Evolutionary conservation across 1,140 invertebrate species (phyloP).

Genomic region (Sweltsa coloradensis): DNA sequence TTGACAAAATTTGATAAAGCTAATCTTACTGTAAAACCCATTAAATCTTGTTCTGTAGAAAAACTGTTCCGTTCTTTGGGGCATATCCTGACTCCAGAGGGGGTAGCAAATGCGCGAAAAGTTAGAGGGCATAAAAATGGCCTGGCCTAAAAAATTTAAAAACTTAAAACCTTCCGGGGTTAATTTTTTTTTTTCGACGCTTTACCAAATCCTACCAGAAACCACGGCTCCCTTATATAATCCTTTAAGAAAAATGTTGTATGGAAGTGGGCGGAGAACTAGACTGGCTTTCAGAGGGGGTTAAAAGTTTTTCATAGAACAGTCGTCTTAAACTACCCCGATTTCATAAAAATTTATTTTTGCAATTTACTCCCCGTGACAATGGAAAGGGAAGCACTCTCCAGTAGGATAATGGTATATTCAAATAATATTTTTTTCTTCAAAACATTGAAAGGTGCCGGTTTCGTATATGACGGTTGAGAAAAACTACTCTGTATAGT

Average conservation of each 20-base stretch:
- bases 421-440: conserved; percentile 16
- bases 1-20: conserved; percentile 23
- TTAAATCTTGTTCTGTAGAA: conserved; percentile 21
- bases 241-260: conserved; percentile 20
- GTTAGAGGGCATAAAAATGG: conserved; percentile 19
- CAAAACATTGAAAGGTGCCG: conserved; percentile 17
- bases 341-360: conserved; percentile 17
- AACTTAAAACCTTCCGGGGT: conserved; percentile 30
- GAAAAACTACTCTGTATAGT: conserved; percentile 28
- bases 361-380: conserved; percentile 10
- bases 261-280: conserved; percentile 7
- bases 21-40: conserved; percentile 31
- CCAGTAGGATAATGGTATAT: background rate
- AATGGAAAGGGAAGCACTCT: background rate
- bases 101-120: conserved; percentile 15
- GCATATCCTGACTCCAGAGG: no score
- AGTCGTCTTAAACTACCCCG: conserved; percentile 11
- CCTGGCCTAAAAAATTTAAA: conserved; percentile 22
- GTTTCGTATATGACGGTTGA: conserved; percentile 29
- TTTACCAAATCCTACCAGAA: conserved; percentile 23
- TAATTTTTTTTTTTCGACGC: conserved; percentile 29
- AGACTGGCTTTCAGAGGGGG: background rate
- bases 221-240: conserved; percentile 21
- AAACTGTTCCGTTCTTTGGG: conserved; percentile 22
- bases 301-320: conserved; percentile 1